A percentile compares a stretch with the other conserved stretches of the same genome.
Evolutionary conservation across 2,888 invertebrate genomes (phyloP).

Genomic region (Spodoptera picta): DNA sequence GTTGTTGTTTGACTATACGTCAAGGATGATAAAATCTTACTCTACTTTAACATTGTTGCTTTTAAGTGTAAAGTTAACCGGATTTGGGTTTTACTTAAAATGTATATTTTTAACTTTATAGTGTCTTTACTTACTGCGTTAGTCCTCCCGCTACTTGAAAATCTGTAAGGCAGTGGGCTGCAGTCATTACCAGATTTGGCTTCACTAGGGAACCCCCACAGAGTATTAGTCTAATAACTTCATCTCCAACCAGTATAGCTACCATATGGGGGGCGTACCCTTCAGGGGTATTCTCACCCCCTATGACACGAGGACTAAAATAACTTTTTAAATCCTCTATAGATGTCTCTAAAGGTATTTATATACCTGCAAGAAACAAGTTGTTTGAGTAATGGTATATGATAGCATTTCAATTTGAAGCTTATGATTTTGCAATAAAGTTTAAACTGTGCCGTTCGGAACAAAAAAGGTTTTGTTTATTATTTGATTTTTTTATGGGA

Average conservation of each 20-base stretch:
- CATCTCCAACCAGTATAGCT: conserved; percentile 55
- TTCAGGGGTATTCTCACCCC: conserved; percentile 59
- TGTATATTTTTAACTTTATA: too few relatives aligned
- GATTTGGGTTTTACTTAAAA: too few relatives aligned
- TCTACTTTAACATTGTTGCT: too few relatives aligned
- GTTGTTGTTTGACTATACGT: too few relatives aligned
- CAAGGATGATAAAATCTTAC: too few relatives aligned
- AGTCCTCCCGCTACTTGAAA: conserved; percentile 48
- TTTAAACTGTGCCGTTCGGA: too few relatives aligned
- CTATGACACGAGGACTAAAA: conserved; percentile 57
- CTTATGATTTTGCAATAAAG: too few relatives aligned
- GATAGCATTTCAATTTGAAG: too few relatives aligned
- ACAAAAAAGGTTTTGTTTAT: too few relatives aligned
- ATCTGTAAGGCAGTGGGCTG: conserved; percentile 67
- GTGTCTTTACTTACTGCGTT: conserved; percentile 37
- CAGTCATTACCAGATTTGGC: conserved; percentile 51
- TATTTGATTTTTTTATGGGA: too few relatives aligned
- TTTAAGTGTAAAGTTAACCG: too few relatives aligned
- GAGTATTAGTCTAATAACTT: conserved; percentile 29
- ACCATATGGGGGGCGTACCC: conserved; percentile 62
- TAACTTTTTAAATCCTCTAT: conserved; percentile 12
- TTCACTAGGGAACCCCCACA: conserved; percentile 50
- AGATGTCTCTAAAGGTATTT: conserved; percentile 32
- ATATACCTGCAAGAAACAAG: conserved; percentile 27
- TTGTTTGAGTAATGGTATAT: background rate